Evolutionary conservation across 2,113 vertebrate species (phyloP).

Genomic region (Spea multiplicata): DNA sequence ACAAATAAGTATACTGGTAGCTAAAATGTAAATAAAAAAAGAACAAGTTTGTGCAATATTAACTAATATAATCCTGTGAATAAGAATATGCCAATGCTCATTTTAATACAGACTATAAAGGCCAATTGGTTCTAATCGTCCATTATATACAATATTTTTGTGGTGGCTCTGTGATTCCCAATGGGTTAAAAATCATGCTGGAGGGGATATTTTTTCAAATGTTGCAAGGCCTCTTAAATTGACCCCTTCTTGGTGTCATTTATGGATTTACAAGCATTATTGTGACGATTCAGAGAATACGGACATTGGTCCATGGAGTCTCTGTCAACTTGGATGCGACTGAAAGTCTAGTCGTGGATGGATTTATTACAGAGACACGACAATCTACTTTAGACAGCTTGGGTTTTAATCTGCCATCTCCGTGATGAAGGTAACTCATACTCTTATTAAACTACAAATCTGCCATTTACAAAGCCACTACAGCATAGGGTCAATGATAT

Average conservation of each 20-base stretch:
- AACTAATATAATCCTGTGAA: no score
- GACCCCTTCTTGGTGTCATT: neutral
- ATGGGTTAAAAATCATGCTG: no score
- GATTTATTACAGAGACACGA: neutral
- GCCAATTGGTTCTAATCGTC: no score
- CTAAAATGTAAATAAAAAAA: no score
- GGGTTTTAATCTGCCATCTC: neutral
- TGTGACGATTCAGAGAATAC: neutral
- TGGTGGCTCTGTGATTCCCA: no score
- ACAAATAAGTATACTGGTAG: no score
- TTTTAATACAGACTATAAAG: no score
- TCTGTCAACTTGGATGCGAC: neutral
- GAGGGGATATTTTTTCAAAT: neutral
- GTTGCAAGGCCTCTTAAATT: neutral
- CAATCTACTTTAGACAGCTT: neutral
- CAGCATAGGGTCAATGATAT: neutral
- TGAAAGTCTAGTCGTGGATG: neutral
- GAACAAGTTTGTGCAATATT: no score
- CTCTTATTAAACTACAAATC: neutral
- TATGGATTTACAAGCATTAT: neutral
- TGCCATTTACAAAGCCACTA: neutral
- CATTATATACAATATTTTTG: no score
- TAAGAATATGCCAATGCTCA: no score
- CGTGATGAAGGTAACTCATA: neutral
- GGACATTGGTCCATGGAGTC: neutral